Evolutionary conservation across 2,888 invertebrate species (phyloP), one percentile per base, ranked within the genome.

Genomic region (Plebejus argus): DNA sequence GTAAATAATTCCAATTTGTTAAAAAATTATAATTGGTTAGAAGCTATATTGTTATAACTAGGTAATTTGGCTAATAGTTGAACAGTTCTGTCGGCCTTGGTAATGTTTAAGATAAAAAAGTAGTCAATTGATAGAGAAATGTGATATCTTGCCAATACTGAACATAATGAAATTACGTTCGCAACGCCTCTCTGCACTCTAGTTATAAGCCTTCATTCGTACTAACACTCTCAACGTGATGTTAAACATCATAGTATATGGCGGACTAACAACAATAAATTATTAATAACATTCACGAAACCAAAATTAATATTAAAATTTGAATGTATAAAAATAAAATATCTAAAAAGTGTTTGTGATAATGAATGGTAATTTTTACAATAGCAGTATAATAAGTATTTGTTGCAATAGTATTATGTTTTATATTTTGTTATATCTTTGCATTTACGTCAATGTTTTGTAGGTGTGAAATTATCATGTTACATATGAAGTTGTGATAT

Each of bases 61-160:
- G 28, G 15, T 23, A 66, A 66, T 66, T 28, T 18, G 12, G 66
- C 6, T 28, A 15, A 66, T 66, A 61, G 61, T 20, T 12, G 3
- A 61, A 61, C 61, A 23, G 23, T 20, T 61, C 20, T 61, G 61
- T 61, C 61, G 61, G 23, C 61, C 61, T 61, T 23, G 8, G 61
- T 61, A 61, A 61, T 28, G 28, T 33, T 28, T 66, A 66, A 33
- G 33, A 33, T 66, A 12, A 66, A 71, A 70, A 71, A 71, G 71
- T 71, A 71, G 71, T 77, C 72, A 79, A 79, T 79, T 79, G 76
- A 77, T 74, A 79, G n/a, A 76, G 56, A 77, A 76, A 79, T 78
- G 78, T 80, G 78, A 79, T 80, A 78, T 56, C 53, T 75, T 20
- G 39, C 71, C 39, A 35, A 39, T 35, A 23, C 71, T n/a, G n/a